Evolutionary conservation across 2,113 vertebrate genomes (phyloP).

Genomic region (Ammospiza caudacuta): DNA sequence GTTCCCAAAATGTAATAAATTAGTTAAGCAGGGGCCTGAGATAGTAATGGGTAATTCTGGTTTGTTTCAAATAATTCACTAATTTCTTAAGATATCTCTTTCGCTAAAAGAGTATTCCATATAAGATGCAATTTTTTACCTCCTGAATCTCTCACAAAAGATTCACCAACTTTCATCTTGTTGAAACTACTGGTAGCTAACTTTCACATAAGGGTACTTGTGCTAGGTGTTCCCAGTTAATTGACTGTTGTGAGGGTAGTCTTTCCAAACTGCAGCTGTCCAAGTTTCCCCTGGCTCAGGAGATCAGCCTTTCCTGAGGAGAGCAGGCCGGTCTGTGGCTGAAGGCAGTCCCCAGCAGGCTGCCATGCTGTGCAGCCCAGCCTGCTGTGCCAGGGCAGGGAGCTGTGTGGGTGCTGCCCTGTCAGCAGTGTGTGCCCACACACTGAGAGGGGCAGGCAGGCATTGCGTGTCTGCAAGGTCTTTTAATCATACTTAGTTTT

Average conservation of each 20-base stretch:
- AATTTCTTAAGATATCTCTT: neutral
- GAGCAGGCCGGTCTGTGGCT: neutral
- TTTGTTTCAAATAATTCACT: neutral
- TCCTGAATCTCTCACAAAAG: neutral
- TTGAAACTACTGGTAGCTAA: neutral
- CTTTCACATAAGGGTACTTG: neutral
- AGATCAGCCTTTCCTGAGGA: neutral
- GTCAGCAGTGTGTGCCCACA: no score
- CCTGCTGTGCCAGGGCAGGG: neutral
- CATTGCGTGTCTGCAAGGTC: neutral
- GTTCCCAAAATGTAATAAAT: neutral
- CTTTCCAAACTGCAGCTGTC: neutral
- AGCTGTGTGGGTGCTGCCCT: neutral
- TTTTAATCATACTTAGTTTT: neutral
- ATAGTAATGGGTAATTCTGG: neutral
- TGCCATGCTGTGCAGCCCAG: accelerated
- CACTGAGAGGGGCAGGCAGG: neutral
- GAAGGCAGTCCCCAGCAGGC: accelerated
- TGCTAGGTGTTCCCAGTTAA: neutral
- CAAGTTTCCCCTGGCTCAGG: neutral
- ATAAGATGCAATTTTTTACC: neutral
- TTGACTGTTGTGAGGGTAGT: neutral
- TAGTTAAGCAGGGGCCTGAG: neutral
- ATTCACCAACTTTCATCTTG: neutral
- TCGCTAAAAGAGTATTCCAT: neutral